These are phyloP conservation scores for Pogonomyrmex barbatus DNA, from an alignment of 1,140 invertebrate species.

Conservation along the genomic window DNA sequence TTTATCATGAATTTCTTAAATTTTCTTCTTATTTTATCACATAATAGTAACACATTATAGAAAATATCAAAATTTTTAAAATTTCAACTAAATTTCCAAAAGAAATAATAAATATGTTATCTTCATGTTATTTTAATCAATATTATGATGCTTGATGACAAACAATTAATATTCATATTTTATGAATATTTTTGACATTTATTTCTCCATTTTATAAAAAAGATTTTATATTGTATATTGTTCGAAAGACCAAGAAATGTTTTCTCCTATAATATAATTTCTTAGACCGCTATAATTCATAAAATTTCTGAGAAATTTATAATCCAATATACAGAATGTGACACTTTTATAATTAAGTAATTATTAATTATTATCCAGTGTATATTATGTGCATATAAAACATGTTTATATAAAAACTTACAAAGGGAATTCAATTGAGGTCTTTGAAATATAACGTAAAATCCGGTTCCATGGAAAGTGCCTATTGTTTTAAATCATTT, in stretches of 20 bases:
- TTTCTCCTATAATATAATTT: background rate
- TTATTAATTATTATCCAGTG: constrained; percentile 13
- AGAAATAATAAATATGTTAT: background rate
- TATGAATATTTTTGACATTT: background rate
- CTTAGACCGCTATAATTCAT: background rate
- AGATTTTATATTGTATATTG: background rate
- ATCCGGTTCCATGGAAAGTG: background rate
- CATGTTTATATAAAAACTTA: background rate
- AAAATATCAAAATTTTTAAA: background rate
- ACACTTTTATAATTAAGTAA: background rate
- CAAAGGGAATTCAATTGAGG: background rate
- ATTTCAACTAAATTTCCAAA: background rate
- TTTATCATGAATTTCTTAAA: background rate
- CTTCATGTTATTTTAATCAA: background rate
- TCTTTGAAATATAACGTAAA: constrained; percentile 14
- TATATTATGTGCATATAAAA: background rate
- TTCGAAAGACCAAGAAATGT: background rate
- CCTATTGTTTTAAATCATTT: constrained; percentile 26
- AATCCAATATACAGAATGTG: background rate
- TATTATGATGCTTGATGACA: background rate
- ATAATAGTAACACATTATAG: constrained; percentile 4
- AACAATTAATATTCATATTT: background rate
- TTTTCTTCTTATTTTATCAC: background rate
- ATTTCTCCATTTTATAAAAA: background rate
- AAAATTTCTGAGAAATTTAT: constrained; percentile 1